Evolutionary conservation across 1,140 invertebrate genomes (phyloP).

Genomic region (Halesus radiatus): DNA sequence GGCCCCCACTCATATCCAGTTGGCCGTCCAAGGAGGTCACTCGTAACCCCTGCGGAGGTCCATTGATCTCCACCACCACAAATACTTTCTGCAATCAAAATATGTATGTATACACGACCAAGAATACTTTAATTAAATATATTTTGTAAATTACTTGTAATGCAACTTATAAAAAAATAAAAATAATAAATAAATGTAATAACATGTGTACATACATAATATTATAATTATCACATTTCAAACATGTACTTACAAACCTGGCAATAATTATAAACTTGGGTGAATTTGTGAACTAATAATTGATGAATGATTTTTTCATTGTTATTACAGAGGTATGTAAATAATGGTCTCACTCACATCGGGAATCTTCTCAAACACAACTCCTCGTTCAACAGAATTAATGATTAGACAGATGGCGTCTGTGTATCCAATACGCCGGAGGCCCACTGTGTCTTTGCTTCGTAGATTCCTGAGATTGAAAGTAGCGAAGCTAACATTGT

Average conservation of each 20-base stretch:
- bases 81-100: slow-evolving; percentile 75
- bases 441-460: slow-evolving; percentile 73
- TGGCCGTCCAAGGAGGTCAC: slow-evolving; percentile 58
- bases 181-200: too few species aligned
- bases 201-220: too few species aligned
- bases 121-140: too few species aligned
- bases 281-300: too few species aligned
- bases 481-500: neutral
- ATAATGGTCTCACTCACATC: slow-evolving; percentile 68
- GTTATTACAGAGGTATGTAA: neutral
- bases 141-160: too few species aligned
- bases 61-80: slow-evolving; percentile 79
- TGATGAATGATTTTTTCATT: too few species aligned
- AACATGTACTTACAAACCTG: too few species aligned
- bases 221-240: too few species aligned
- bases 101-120: too few species aligned
- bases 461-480: slow-evolving; percentile 63
- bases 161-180: too few species aligned
- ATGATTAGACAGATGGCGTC: slow-evolving; percentile 66
- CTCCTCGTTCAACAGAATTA: slow-evolving; percentile 88
- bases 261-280: too few species aligned
- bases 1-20: slow-evolving; percentile 35
- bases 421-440: slow-evolving; percentile 62
- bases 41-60: slow-evolving; percentile 63
- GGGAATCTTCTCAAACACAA: slow-evolving; percentile 83